Evolutionary conservation across 2,888 invertebrate species (phyloP).

Genomic region (Dasysyrphus tricinctus): DNA sequence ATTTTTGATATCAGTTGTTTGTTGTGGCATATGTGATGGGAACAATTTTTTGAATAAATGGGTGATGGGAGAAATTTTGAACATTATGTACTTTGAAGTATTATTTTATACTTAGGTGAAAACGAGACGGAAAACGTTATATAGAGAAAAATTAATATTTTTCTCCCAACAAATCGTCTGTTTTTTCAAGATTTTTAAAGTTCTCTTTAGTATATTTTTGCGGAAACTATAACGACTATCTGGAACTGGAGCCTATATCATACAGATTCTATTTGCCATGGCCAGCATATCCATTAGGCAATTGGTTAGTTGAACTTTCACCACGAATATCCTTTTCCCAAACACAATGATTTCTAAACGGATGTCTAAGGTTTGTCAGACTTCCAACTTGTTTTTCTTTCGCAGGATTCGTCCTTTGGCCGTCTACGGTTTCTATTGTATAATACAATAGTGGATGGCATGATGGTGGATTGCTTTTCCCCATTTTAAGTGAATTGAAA

Average conservation of each 20-base stretch:
- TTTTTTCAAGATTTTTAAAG: background rate
- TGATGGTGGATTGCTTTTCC: constrained; percentile 22
- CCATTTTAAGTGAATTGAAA: constrained; percentile 65
- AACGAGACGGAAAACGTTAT: too few relatives aligned
- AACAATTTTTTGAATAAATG: constrained; percentile 33
- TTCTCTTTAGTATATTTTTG: background rate
- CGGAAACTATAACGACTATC: background rate
- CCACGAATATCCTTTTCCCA: constrained; percentile 42
- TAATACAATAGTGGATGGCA: background rate
- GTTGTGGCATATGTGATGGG: constrained; percentile 70
- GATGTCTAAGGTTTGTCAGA: constrained; percentile 48
- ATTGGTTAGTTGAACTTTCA: constrained; percentile 59
- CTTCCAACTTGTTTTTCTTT: constrained; percentile 42
- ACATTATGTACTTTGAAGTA: too few relatives aligned
- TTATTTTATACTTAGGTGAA: too few relatives aligned
- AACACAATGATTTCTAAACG: constrained; percentile 46
- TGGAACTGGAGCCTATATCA: background rate
- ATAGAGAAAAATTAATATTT: background rate
- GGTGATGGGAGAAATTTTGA: background rate
- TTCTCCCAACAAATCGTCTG: background rate
- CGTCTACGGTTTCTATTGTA: constrained; percentile 44
- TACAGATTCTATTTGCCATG: background rate
- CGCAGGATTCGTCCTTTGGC: constrained; percentile 43
- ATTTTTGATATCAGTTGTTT: constrained; percentile 32
- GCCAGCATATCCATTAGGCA: constrained; percentile 57